A percentile compares a stretch with the other conserved stretches of the same genome.
Conservation (phyloP, 1,140 invertebrate species). For the Drosophila pallidifrons region DNA sequence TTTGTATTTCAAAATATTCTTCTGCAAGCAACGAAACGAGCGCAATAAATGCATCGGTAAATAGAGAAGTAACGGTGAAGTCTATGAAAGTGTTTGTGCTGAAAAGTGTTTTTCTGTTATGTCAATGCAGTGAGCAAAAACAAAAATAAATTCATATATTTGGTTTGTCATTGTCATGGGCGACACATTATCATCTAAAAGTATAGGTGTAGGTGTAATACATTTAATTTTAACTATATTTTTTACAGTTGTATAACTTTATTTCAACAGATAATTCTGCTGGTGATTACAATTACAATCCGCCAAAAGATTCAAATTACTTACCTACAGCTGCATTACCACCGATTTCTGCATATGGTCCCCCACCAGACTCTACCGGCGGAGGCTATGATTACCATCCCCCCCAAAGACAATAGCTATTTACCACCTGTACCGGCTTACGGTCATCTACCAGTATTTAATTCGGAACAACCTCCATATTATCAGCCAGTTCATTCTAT, state of each 20-base stretch:
- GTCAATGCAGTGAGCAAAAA: too few relatives aligned
- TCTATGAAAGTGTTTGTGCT: too few relatives aligned
- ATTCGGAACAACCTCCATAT: conserved; percentile 76
- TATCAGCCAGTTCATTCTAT: conserved; percentile 86
- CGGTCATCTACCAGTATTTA: conserved; percentile 73
- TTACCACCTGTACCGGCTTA: conserved; percentile 75
- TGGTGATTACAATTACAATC: conserved; percentile 72
- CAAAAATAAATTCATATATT: too few relatives aligned
- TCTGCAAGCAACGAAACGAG: too few relatives aligned
- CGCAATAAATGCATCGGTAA: too few relatives aligned
- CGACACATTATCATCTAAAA: too few relatives aligned
- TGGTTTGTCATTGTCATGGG: too few relatives aligned
- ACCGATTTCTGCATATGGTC: conserved; percentile 53
- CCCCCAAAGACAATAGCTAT: conserved; percentile 81
- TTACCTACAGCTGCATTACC: conserved; percentile 74
- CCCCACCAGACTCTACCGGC: conserved; percentile 43
- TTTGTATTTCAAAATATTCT: too few relatives aligned
- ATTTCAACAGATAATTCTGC: conserved; percentile 23
- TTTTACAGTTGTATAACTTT: background rate
- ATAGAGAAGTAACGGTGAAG: too few relatives aligned
- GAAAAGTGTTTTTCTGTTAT: too few relatives aligned
- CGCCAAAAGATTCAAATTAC: conserved; percentile 81
- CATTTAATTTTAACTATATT: background rate
- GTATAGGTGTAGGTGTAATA: too few relatives aligned
- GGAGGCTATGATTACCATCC: conserved; percentile 69